Evolutionary conservation across 2,888 invertebrate genomes (phyloP).

Genomic region (Pterostichus madidus): DNA sequence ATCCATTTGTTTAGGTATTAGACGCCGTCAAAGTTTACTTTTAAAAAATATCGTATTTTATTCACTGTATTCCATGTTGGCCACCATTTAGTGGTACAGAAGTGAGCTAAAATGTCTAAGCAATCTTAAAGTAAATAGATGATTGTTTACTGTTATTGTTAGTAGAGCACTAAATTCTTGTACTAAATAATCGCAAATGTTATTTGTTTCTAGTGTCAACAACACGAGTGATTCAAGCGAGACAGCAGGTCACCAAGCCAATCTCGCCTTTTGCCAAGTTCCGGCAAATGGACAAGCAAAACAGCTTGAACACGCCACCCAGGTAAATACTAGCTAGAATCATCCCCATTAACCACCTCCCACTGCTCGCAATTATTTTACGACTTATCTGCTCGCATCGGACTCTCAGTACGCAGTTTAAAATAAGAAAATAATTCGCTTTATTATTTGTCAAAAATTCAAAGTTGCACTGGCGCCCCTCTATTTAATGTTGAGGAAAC

Average conservation of each 20-base stretch:
- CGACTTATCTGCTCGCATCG: too few species aligned
- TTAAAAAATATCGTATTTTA: too few species aligned
- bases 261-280: slow-evolving; percentile 95
- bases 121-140: too few species aligned
- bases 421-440: too few species aligned
- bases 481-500: slow-evolving; percentile 84
- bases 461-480: slow-evolving; percentile 82
- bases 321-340: slow-evolving; percentile 81
- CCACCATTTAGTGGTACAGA: too few species aligned
- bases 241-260: slow-evolving; percentile 82
- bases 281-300: slow-evolving; percentile 93
- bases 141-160: neutral
- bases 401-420: too few species aligned
- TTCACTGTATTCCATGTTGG: too few species aligned
- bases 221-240: slow-evolving; percentile 73
- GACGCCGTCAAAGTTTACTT: too few species aligned
- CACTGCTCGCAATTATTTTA: too few species aligned
- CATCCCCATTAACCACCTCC: neutral
- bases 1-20: too few species aligned
- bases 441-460: too few species aligned
- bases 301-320: slow-evolving; percentile 85
- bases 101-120: too few species aligned
- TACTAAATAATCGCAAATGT: neutral
- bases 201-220: slow-evolving; percentile 51
- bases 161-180: neutral